A percentile compares a stretch with the other conserved stretches of the same genome.
Evolutionary conservation across 2,113 vertebrate species (phyloP).

Genomic region (Dromaius novaehollandiae): DNA sequence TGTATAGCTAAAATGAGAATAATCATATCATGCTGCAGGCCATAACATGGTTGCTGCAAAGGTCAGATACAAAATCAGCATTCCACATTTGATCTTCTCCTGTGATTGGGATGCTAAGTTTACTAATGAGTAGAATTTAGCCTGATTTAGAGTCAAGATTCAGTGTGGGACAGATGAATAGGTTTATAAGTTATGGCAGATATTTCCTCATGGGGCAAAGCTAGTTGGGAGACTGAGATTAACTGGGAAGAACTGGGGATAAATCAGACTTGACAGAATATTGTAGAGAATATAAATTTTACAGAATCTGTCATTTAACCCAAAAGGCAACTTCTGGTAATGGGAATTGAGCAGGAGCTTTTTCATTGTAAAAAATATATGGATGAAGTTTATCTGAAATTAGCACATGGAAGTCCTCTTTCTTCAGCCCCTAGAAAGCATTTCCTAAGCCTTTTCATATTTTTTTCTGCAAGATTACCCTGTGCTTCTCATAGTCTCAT

Average conservation of each 20-base stretch:
- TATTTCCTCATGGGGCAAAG: neutral
- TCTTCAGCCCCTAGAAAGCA: neutral
- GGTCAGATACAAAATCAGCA: constrained; percentile 29
- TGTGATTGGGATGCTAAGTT: neutral
- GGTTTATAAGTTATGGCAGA: neutral
- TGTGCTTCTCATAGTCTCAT: neutral
- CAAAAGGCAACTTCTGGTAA: neutral
- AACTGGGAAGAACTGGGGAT: neutral
- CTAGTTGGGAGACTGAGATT: neutral
- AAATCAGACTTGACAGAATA: neutral
- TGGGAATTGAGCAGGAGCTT: neutral
- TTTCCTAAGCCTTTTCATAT: neutral
- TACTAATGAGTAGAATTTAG: constrained; percentile 39
- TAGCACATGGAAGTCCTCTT: neutral
- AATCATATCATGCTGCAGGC: constrained; percentile 46
- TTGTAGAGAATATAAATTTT: neutral
- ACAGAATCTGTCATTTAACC: neutral
- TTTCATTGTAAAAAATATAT: neutral
- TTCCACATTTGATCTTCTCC: neutral
- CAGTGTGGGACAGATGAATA: neutral
- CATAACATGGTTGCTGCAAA: constrained; percentile 34
- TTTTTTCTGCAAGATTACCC: neutral
- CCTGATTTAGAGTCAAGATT: neutral
- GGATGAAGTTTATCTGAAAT: neutral
- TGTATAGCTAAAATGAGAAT: constrained; percentile 8